Evolutionary conservation across 1,140 invertebrate species (phyloP).

Genomic region (Cydia pomonella): DNA sequence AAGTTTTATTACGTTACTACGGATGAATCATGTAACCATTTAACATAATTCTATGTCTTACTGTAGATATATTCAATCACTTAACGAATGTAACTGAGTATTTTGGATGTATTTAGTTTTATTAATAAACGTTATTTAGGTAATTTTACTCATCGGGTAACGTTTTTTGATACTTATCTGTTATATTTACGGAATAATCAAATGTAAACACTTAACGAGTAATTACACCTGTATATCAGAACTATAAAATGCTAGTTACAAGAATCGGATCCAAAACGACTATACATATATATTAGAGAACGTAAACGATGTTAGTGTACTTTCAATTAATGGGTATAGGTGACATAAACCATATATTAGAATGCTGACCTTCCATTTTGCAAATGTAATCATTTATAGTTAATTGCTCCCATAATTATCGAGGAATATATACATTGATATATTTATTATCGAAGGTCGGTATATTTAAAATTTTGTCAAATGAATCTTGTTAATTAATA

Average conservation of each 20-base stretch:
- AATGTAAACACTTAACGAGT: too few relatives aligned
- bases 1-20: too few relatives aligned
- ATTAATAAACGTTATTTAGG: too few relatives aligned
- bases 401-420: not conserved
- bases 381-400: constrained; percentile 2
- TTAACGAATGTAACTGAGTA: too few relatives aligned
- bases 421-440: not conserved
- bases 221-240: too few relatives aligned
- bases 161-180: too few relatives aligned
- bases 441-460: not conserved
- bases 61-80: too few relatives aligned
- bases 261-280: not conserved
- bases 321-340: not conserved
- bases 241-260: not conserved
- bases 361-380: not conserved
- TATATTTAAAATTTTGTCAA: not conserved
- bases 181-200: too few relatives aligned
- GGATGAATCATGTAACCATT: too few relatives aligned
- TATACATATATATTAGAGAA: not conserved
- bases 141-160: too few relatives aligned
- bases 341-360: not conserved
- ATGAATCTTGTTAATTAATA: not conserved
- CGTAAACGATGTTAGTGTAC: not conserved
- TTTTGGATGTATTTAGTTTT: too few relatives aligned
- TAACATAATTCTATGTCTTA: too few relatives aligned